Percentiles rank a stretch among this genome's conserved stretches.
Evolutionary conservation across 1,140 invertebrate species (phyloP).

Genomic region (Pseudoatta argentina): DNA sequence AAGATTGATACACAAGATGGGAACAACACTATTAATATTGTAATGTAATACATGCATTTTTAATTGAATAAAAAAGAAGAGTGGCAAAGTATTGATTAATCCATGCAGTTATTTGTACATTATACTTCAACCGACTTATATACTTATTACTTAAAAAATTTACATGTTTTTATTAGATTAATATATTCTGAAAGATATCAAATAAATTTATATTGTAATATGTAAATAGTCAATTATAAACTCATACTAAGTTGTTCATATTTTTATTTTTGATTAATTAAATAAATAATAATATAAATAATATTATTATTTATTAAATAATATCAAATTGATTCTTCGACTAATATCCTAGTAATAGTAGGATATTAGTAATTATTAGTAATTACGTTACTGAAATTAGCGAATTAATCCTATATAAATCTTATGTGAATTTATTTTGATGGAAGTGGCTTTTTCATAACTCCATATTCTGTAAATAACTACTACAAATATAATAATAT

Average conservation of each 20-base stretch:
- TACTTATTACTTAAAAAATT: neutral
- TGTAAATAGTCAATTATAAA: slow-evolving; percentile 4
- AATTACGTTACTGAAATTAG: neutral
- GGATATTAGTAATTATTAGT: neutral
- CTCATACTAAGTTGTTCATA: neutral
- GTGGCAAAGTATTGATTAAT: slow-evolving; percentile 11
- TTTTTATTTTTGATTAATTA: neutral
- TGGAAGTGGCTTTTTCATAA: neutral
- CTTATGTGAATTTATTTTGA: neutral
- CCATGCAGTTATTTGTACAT: neutral
- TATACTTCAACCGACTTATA: neutral
- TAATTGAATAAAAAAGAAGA: slow-evolving; percentile 3
- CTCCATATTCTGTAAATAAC: neutral
- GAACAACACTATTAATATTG: neutral
- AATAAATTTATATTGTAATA: neutral
- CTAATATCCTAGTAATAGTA: too few relatives aligned
- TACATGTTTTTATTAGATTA: neutral
- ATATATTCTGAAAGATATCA: neutral
- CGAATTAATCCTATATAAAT: neutral
- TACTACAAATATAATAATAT: neutral
- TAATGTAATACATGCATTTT: slow-evolving; percentile 11
- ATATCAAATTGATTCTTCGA: neutral
- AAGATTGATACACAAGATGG: neutral
- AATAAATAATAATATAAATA: neutral
- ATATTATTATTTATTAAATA: neutral